Percentiles rank a stretch among this genome's conserved stretches.
Conservation (phyloP, 2,888 invertebrate species). For the Phorcus lineatus region DNA sequence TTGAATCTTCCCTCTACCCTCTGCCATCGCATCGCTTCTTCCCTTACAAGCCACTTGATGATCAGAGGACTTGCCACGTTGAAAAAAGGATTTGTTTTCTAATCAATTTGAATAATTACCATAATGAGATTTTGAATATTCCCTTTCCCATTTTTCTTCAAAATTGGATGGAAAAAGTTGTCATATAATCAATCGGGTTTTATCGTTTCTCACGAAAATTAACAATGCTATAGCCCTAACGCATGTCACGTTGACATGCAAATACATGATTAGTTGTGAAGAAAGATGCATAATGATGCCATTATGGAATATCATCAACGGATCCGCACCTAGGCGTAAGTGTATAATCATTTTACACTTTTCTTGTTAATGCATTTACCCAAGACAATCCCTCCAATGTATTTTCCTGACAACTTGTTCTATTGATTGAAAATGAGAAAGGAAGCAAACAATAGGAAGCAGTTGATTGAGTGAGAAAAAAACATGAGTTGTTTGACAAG, state of each 20-base stretch:
- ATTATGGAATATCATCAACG: too few species aligned
- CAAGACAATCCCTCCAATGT: too few species aligned
- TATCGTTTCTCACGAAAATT: neutral
- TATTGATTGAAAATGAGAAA: too few species aligned
- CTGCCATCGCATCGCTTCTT: neutral
- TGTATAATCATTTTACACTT: too few species aligned
- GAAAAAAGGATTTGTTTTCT: slow-evolving; percentile 12
- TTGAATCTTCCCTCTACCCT: neutral
- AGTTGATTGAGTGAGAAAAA: too few species aligned
- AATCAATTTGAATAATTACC: slow-evolving; percentile 20
- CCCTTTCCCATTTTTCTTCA: slow-evolving; percentile 13
- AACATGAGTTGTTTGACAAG: too few species aligned
- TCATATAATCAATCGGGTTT: slow-evolving; percentile 20
- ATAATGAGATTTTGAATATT: slow-evolving; percentile 17
- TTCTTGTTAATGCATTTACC: too few species aligned
- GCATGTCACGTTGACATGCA: neutral
- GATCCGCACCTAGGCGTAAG: too few species aligned
- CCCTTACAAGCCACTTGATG: neutral
- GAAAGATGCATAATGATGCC: neutral
- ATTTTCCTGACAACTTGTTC: too few species aligned
- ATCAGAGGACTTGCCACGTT: neutral
- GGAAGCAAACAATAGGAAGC: too few species aligned
- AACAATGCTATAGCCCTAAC: neutral
- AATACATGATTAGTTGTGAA: neutral
- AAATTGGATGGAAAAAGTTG: slow-evolving; percentile 8